phyloP scores from a whole-genome alignment of 2,113 vertebrate genomes.

The Xiphophorus couchianus region DNA sequence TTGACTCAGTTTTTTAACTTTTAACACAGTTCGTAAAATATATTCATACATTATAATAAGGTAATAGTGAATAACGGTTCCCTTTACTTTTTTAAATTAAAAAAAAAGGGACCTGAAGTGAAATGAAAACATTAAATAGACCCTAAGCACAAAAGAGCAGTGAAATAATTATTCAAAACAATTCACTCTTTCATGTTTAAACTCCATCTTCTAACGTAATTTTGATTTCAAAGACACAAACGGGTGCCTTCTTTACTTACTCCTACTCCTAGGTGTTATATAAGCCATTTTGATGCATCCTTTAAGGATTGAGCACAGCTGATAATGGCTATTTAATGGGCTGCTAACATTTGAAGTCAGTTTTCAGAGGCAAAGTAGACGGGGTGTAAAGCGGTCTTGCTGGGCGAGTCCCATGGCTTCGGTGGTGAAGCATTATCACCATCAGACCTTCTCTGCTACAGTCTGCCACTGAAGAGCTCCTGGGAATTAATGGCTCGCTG shows the following conservation, averaged over 20 bases:
- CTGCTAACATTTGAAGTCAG: not conserved
- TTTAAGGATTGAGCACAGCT: not conserved
- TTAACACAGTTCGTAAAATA: no score
- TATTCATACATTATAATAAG: no score
- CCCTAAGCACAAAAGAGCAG: no score
- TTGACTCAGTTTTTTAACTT: no score
- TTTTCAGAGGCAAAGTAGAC: slow-evolving; percentile 4
- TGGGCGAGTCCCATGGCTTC: not conserved
- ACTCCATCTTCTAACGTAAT: no score
- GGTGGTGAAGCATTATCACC: slow-evolving; percentile 8
- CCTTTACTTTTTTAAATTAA: no score
- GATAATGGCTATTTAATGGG: slow-evolving; percentile 4
- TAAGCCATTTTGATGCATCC: not conserved
- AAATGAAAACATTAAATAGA: not conserved
- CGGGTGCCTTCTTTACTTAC: not conserved
- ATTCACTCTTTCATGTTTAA: no score
- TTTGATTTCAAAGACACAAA: not conserved
- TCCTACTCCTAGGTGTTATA: not conserved
- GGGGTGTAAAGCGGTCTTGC: slow-evolving; percentile 5
- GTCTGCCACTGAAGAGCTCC: slow-evolving; percentile 32
- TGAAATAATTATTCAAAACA: no score
- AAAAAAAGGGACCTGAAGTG: not conserved
- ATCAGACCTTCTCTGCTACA: slow-evolving; percentile 20
- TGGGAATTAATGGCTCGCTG: slow-evolving; percentile 27
- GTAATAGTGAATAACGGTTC: no score